Conservation (phyloP, 2,797 vertebrate genomes). For the Prunella strophiata region DNA sequence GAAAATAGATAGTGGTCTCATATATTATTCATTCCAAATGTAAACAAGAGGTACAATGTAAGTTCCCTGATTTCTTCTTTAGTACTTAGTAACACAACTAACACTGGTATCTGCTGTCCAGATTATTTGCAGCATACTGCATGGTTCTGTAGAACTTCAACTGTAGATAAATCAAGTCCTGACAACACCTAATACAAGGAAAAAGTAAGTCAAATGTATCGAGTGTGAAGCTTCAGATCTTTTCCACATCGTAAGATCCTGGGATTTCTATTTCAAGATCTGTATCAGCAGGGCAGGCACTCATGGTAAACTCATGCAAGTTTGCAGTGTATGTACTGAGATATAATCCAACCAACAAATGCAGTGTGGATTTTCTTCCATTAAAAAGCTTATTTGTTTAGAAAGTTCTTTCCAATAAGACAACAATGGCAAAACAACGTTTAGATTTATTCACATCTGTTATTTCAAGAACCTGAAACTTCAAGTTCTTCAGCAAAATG, state of each 20-base stretch:
- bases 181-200: constrained; percentile 16
- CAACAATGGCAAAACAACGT: constrained; percentile 37
- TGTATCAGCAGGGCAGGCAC: constrained; percentile 72
- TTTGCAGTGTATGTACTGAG: constrained; percentile 40
- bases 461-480: constrained; percentile 58
- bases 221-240: constrained; percentile 55
- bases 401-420: constrained; percentile 57
- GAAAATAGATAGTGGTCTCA: constrained; percentile 63
- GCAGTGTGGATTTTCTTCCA: constrained; percentile 44
- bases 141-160: constrained; percentile 34
- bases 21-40: constrained; percentile 66
- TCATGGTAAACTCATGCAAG: constrained; percentile 60
- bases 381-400: constrained; percentile 65
- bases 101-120: constrained; percentile 58
- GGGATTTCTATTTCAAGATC: constrained; percentile 47
- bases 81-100: constrained; percentile 42
- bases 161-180: constrained; percentile 29
- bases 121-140: constrained; percentile 30
- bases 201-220: constrained; percentile 23
- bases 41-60: constrained; percentile 73
- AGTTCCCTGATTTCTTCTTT: constrained; percentile 71
- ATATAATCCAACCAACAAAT: constrained; percentile 36
- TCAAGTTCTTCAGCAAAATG: constrained; percentile 68
- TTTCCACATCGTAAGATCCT: neutral
- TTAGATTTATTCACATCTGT: constrained; percentile 52